Base-by-base conservation (phyloP, 2,113 vertebrate species). In the Cinclus cinclus region DNA sequence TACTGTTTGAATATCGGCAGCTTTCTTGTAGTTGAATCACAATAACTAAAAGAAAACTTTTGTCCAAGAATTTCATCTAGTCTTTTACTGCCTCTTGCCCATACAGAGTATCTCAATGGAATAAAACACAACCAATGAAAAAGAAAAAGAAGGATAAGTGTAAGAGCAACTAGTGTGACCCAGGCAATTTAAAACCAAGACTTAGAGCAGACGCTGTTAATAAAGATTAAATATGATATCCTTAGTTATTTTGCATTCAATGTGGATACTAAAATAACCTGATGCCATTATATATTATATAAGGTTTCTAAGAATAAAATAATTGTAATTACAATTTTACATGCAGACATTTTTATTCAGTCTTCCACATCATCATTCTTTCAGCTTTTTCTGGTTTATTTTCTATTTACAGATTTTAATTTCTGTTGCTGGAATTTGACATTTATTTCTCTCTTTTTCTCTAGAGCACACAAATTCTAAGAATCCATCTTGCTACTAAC, bases 401-500 rank as follows among this genome's bases (percentile, higher is more conserved):
- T 69, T 92, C 53, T 97, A 28, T 64, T 95, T 58, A 89, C 81
- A 64, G 11, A 87, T 68, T 73, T 95, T 97, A 23, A 88, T 94
- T 98, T 98, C 85, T 98, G 96, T 97, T 94, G 88, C 98, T 96
- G 98, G 86, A 98, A 97, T 98, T 98, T 97, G 96, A 97, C 80
- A 20, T 67, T 90, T 94, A 19, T 97, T 93, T 96, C 62, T 96
- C 97, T 97, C 79, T 94, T 91, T 98, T 97, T 98, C 90, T 98
- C 98, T 97, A 98, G 97, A 98, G 98, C 98, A 98, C 97, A 96
- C 97, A 99, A 95, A 96, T 95, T 89, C 95, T 99, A 97, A 98
- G 98, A 98, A 97, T 98, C 96, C 98, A 98, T 98, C 98, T 98
- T 97, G 97, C 98, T 98, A 98, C 98, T 98, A 97, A 96, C 98